phyloP scores from a whole-genome alignment of 2,888 invertebrate species.

The Aplocera efformata region DNA sequence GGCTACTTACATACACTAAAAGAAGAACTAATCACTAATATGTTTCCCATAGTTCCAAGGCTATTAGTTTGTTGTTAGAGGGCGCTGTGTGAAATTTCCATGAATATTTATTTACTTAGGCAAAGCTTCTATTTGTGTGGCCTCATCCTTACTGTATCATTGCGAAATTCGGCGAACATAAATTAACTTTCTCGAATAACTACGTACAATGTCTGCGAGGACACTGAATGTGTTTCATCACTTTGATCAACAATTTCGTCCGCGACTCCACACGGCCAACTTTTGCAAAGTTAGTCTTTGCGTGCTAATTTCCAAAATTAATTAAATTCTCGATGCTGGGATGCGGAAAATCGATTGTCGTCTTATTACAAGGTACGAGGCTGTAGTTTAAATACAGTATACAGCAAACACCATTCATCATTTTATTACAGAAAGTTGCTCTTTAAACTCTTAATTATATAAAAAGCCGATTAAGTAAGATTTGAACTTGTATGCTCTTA shows the following conservation, averaged over 20 bases:
- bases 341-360: slow-evolving; percentile 27
- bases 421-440: too few species aligned
- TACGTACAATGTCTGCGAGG: slow-evolving; percentile 1
- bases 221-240: slow-evolving; percentile 5
- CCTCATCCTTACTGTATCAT: not conserved
- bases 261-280: slow-evolving; percentile 32
- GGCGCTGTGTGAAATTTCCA: too few species aligned
- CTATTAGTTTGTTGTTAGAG: too few species aligned
- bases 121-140: too few species aligned
- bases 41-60: too few species aligned
- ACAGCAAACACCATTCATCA: too few species aligned
- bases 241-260: slow-evolving; percentile 43
- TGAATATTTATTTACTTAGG: too few species aligned
- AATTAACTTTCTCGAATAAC: slow-evolving; percentile 16
- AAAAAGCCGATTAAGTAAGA: too few species aligned
- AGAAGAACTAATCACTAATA: too few species aligned
- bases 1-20: slow-evolving; percentile 16
- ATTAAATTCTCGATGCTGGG: slow-evolving; percentile 42
- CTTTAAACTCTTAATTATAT: too few species aligned
- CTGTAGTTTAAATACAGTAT: too few species aligned
- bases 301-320: slow-evolving; percentile 38
- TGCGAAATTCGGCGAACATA: slow-evolving; percentile 10
- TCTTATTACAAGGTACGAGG: not conserved
- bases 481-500: too few species aligned
- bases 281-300: slow-evolving; percentile 35